Base-by-base conservation (phyloP, 1,140 invertebrate species). In the Trissolcus basalis region DNA sequence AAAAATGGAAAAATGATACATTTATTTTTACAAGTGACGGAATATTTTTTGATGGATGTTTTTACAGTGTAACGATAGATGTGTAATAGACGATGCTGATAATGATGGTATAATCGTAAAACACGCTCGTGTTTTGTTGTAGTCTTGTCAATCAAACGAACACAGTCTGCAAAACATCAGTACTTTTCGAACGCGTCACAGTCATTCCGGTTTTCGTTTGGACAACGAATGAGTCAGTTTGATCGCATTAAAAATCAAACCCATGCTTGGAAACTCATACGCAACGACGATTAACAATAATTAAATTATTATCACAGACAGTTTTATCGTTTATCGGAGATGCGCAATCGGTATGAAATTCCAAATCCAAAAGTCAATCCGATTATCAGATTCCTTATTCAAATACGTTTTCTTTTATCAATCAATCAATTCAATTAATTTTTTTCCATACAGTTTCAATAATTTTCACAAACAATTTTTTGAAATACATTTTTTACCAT, bases 301-400 rank as follows among this genome's bases (percentile, higher is more conserved):
- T 61, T 43, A 61, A 49, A 19, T 19, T 70, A 70, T 59, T 72
- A 72, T 72, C 69, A 64, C 67, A 70, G 67, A 55, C 50, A 61
- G 43, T 54, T 70, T 55, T 61, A 70, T 53, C 39, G 27, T 56
- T 15, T 8, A 27, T 41, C 35, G 16, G 50, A 33, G 11, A 60
- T 27, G 45, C 32, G 12, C n/a, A 44, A 3, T 44, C 12, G 13
- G 11, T 6, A 3, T 44, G 9, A 39, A 39, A 39, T n/a, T n/a
- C 36, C 36, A 39, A 39, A 39, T 11, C 36, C 9, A 44, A 44
- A 44, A 39, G 9, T 9, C 9, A 39, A 39, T 39, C 36, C 2
- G 36, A 39, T 39, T n/a, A 39, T 9, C 5, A 35, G 10, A 35
- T n/a, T n/a, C n/a, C n/a, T n/a, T n/a, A n/a, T n/a, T n/a, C n/a